Percentiles rank a stretch among this genome's conserved stretches.
Evolutionary conservation across 53 echinoderm and acorn worm genomes (phyloP).

Genomic region (Stichopus horrens): DNA sequence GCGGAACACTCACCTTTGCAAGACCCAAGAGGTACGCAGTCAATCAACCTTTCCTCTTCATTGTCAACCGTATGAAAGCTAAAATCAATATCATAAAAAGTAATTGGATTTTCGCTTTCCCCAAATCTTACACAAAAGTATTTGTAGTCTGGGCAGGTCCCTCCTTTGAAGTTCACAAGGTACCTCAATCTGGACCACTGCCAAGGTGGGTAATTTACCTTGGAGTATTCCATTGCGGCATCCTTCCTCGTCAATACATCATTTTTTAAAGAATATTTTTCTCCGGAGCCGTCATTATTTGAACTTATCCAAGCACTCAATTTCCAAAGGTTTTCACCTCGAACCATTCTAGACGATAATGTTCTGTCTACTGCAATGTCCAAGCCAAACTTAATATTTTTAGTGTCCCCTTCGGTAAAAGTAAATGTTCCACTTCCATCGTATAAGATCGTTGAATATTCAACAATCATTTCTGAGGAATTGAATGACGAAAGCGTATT

Average conservation of each 20-base stretch:
- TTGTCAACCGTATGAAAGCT: not conserved
- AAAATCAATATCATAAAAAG: not conserved
- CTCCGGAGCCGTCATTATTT: slow-evolving; percentile 2
- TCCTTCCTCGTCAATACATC: not conserved
- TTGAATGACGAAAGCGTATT: no score
- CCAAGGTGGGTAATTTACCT: slow-evolving; percentile 9
- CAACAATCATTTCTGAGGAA: not conserved
- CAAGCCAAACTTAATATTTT: slow-evolving; percentile 4
- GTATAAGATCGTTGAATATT: not conserved
- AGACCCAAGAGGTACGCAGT: not conserved
- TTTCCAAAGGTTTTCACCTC: slow-evolving; percentile 30
- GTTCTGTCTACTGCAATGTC: not conserved
- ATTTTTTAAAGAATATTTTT: not conserved
- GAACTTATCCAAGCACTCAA: slow-evolving; percentile 28
- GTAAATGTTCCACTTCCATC: not conserved
- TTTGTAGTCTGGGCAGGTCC: not conserved
- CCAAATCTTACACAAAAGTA: slow-evolving; percentile 15
- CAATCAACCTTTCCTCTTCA: not conserved
- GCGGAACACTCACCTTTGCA: not conserved
- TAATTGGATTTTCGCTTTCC: not conserved
- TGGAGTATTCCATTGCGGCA: not conserved
- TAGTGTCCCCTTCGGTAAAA: not conserved
- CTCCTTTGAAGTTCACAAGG: not conserved
- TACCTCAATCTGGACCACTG: not conserved
- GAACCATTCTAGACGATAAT: not conserved